These are phyloP conservation scores for Aotus griseimembra DNA, from an alignment of 2,797 vertebrate genomes.

Conservation along the genomic window DNA sequence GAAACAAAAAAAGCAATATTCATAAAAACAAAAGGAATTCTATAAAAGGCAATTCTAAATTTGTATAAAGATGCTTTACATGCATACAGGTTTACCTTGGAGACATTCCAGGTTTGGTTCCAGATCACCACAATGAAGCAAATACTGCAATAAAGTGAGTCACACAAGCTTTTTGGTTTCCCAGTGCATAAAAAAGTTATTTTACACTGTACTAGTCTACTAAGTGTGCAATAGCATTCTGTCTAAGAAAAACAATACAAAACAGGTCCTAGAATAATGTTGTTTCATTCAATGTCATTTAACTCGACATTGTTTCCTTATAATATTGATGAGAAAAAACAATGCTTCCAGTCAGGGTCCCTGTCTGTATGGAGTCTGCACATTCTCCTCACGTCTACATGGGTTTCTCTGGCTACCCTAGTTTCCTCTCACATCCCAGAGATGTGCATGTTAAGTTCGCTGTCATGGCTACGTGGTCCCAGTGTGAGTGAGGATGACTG, in stretches of 20 bases:
- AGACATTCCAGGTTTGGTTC: not conserved
- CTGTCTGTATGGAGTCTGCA: not conserved
- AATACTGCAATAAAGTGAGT: not conserved
- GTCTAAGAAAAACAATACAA: not conserved
- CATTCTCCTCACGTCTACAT: not conserved
- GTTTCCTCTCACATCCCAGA: not conserved
- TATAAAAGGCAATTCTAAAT: slow-evolving; percentile 8
- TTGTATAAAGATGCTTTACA: not conserved
- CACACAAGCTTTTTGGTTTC: not conserved
- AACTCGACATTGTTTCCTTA: not conserved
- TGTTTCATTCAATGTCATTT: not conserved
- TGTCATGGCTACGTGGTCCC: not conserved
- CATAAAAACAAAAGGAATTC: not conserved
- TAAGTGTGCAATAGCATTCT: not conserved
- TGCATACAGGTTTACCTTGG: not conserved
- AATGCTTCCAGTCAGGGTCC: not conserved
- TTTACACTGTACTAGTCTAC: not conserved
- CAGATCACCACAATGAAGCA: not conserved
- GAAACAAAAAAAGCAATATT: not conserved
- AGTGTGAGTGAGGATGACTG: not conserved
- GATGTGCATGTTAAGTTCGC: not conserved
- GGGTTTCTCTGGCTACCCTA: not conserved
- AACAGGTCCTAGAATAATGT: not conserved
- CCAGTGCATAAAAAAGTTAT: not conserved
- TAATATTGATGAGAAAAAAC: not conserved